Evolutionary conservation across 1,140 invertebrate genomes (phyloP).

Genomic region (Paraescarpia echinospica): DNA sequence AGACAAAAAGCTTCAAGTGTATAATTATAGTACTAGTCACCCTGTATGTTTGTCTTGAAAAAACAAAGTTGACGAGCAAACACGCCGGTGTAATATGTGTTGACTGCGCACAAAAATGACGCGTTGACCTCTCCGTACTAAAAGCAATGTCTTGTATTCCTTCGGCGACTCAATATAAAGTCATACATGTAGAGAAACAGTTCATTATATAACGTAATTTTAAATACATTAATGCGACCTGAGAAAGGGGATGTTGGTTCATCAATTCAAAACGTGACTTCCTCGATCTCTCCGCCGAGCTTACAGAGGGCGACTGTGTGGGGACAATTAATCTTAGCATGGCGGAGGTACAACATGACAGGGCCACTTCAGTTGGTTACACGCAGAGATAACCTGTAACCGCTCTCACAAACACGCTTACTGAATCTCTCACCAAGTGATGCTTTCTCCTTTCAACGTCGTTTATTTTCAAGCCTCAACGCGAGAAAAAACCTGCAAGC

Average conservation of each 20-base stretch:
- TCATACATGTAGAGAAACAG: too few relatives aligned
- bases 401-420: not conserved
- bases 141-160: not conserved
- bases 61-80: too few relatives aligned
- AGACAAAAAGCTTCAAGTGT: too few relatives aligned
- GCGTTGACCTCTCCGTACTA: not conserved
- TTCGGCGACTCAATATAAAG: not conserved
- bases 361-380: not conserved
- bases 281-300: not conserved
- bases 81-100: too few relatives aligned
- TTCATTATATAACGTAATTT: not conserved
- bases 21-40: too few relatives aligned
- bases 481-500: too few relatives aligned
- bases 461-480: too few relatives aligned
- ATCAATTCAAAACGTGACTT: not conserved
- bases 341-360: not conserved
- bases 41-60: too few relatives aligned
- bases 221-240: not conserved
- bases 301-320: not conserved
- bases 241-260: not conserved
- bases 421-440: too few relatives aligned
- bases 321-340: not conserved
- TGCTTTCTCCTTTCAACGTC: too few relatives aligned
- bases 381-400: not conserved
- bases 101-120: too few relatives aligned